Evolutionary conservation across 2,113 vertebrate genomes (phyloP).

Genomic region (Sardina pilchardus): DNA sequence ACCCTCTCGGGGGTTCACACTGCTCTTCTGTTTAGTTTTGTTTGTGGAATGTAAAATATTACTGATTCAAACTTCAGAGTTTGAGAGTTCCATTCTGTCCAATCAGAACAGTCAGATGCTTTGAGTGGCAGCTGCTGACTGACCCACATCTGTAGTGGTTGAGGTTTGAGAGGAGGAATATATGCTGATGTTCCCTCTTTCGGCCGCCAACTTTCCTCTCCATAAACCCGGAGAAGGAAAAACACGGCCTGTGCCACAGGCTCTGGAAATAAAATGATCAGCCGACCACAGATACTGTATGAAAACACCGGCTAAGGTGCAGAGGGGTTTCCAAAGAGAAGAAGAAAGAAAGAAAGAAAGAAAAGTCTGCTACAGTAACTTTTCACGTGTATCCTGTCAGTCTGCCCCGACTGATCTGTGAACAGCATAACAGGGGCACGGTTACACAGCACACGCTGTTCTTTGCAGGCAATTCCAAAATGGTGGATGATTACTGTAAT

Average conservation of each 20-base stretch:
- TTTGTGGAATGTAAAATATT: not conserved
- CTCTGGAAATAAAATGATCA: conserved; percentile 4
- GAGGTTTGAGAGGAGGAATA: not conserved
- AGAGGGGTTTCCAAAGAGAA: not conserved
- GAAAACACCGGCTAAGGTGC: not conserved
- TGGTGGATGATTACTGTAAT: not conserved
- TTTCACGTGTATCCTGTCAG: not conserved
- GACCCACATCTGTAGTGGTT: not conserved
- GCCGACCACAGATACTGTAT: not conserved
- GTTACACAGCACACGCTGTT: not conserved
- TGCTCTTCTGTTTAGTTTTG: not conserved
- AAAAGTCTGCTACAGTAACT: not conserved
- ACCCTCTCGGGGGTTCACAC: not conserved
- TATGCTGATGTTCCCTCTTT: not conserved
- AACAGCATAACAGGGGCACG: not conserved
- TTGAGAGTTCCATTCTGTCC: not conserved
- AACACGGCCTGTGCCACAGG: not conserved
- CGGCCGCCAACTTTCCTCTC: conserved; percentile 20
- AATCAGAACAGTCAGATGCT: not conserved
- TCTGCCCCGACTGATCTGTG: not conserved
- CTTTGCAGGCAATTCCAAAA: not conserved
- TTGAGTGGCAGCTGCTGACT: not conserved
- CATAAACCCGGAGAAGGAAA: not conserved
- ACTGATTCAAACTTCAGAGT: not conserved
- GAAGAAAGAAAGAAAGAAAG: not conserved